A percentile compares a stretch with the other conserved stretches of the same genome.
phyloP scores from a whole-genome alignment of 2,113 vertebrate species.

The Phalacrocorax brasilianus region DNA sequence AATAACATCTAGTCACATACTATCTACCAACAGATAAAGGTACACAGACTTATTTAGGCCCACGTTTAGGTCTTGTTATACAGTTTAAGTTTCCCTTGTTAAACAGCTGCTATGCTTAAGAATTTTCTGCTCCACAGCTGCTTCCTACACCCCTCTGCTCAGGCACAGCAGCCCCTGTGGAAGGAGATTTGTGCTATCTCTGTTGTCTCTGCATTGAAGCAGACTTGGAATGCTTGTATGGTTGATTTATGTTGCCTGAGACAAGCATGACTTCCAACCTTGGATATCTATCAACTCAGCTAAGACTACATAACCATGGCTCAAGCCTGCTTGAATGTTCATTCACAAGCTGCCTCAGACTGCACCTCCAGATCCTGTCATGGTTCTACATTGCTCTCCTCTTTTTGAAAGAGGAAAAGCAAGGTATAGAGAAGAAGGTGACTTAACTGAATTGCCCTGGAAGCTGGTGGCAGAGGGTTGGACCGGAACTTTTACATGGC shows the following conservation, averaged over 20 bases:
- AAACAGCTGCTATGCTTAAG: not conserved
- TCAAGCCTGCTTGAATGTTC: not conserved
- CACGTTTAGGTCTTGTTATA: not conserved
- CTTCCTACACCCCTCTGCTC: not conserved
- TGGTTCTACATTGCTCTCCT: not conserved
- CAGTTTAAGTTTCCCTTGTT: not conserved
- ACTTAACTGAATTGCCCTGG: not conserved
- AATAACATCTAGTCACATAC: not conserved
- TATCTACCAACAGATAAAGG: not conserved
- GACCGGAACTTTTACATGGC: not conserved
- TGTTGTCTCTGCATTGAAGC: not conserved
- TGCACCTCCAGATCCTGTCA: not conserved
- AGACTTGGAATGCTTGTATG: not conserved
- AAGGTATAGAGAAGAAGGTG: not conserved
- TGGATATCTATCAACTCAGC: rapidly evolving
- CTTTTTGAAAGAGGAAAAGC: not conserved
- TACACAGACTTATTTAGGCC: not conserved
- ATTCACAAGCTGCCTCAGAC: not conserved
- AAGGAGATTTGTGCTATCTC: not conserved
- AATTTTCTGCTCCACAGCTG: constrained; percentile 49
- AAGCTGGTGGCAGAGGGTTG: not conserved
- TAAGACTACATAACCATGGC: not conserved
- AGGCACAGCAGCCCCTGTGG: not conserved
- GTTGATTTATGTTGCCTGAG: not conserved
- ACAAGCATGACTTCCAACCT: not conserved